Percentiles rank a stretch among this genome's conserved stretches.
phyloP scores from a whole-genome alignment of 2,888 invertebrate species.

The Hypomecis punctinalis region DNA sequence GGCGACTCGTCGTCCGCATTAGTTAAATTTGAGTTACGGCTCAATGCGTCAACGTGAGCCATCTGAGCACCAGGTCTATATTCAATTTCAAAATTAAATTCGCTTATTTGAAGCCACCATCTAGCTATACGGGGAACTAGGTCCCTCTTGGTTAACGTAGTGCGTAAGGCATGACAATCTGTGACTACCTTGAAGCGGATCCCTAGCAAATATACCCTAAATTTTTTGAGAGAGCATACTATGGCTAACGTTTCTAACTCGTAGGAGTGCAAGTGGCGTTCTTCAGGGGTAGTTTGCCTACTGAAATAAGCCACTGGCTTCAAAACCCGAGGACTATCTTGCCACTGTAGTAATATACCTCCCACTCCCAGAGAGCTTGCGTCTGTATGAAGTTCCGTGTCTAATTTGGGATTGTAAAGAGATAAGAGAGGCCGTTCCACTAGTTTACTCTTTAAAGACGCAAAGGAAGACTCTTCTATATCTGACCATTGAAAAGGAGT shows the following conservation, averaged over 20 bases:
- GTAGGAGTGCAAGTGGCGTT: background rate
- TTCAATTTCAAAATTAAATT: background rate
- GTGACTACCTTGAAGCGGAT: conserved; percentile 1
- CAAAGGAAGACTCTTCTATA: background rate
- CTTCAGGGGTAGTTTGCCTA: background rate
- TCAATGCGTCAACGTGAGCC: background rate
- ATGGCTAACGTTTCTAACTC: conserved; percentile 4
- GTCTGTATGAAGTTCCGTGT: background rate
- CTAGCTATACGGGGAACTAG: conserved; percentile 1
- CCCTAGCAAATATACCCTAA: conserved; percentile 5
- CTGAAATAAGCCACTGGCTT: conserved; percentile 6
- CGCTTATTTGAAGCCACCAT: no score
- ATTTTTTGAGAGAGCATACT: background rate
- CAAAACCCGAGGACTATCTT: background rate
- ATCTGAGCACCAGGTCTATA: background rate
- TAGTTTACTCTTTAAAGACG: background rate
- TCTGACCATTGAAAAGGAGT: background rate
- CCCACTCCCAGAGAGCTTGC: background rate
- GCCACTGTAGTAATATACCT: background rate
- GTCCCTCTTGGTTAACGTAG: background rate
- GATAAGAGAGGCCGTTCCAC: background rate
- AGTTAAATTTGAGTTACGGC: background rate
- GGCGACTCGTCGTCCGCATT: no score
- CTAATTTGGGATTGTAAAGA: background rate
- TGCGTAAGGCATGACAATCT: background rate